Conservation (phyloP, 2,113 vertebrate genomes). For the Dipodomys stephensi region DNA sequence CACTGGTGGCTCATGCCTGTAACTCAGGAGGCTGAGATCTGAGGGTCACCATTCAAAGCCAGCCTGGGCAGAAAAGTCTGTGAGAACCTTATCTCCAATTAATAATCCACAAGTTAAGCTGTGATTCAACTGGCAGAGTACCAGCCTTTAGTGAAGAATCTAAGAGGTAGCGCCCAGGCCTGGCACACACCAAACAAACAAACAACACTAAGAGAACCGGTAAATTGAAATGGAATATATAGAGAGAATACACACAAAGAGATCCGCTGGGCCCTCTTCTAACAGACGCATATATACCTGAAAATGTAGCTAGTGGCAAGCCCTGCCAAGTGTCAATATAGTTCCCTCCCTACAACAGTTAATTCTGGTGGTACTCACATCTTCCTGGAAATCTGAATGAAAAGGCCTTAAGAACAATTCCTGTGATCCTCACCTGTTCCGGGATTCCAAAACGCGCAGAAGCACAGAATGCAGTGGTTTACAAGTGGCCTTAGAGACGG, state of each 20-base stretch:
- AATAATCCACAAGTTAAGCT: no score
- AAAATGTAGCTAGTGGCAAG: neutral
- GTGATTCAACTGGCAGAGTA: no score
- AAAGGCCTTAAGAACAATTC: neutral
- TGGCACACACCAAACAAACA: no score
- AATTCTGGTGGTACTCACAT: neutral
- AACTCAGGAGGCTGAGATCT: no score
- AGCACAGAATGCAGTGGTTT: neutral
- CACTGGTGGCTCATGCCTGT: no score
- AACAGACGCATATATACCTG: neutral
- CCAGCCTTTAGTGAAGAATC: no score
- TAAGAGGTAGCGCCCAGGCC: no score
- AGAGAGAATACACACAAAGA: neutral
- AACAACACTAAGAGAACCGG: neutral
- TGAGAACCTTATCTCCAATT: no score
- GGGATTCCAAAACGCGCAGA: neutral
- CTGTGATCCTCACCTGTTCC: neutral
- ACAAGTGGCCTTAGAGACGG: no score
- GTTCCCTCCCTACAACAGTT: neutral
- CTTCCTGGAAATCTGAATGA: neutral
- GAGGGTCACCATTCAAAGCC: no score
- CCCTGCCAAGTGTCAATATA: neutral
- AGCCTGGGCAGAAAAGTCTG: no score
- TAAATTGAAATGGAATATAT: neutral
- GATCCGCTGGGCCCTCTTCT: neutral